Percentiles rank a stretch among this genome's conserved stretches.
These are phyloP conservation scores for Hoplodrina ambigua DNA, from an alignment of 2,888 invertebrate species.

Conservation along the genomic window DNA sequence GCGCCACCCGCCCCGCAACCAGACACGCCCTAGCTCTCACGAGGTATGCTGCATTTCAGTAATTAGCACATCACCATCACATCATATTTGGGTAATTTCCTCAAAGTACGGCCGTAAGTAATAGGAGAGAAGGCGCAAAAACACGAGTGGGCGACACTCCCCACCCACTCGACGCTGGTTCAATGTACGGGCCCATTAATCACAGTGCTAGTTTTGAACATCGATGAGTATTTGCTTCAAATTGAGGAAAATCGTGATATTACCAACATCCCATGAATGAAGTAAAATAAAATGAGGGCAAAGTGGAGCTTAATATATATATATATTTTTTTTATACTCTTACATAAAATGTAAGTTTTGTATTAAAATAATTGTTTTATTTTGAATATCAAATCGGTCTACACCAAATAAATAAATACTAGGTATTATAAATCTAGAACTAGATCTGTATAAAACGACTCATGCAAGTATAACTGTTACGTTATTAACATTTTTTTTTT, in stretches of 20 bases:
- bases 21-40: constrained; percentile 87
- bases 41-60: constrained; percentile 80
- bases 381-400: too few relatives aligned
- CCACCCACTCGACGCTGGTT: constrained; percentile 59
- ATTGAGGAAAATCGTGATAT: constrained; percentile 13
- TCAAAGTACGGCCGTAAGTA: constrained; percentile 22
- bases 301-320: neutral
- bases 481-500: too few relatives aligned
- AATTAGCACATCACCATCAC: constrained; percentile 76
- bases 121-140: constrained; percentile 44
- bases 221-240: constrained; percentile 33
- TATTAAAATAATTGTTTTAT: too few relatives aligned
- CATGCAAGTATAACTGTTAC: too few relatives aligned
- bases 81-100: constrained; percentile 19
- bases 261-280: neutral
- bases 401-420: too few relatives aligned
- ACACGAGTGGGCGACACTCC: constrained; percentile 60
- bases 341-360: too few relatives aligned
- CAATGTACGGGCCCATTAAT: constrained; percentile 64
- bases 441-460: too few relatives aligned
- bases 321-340: too few relatives aligned
- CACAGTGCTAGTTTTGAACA: constrained; percentile 51
- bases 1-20: constrained; percentile 84
- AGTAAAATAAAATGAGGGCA: neutral
- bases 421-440: too few relatives aligned